Evolutionary conservation across 2,113 vertebrate genomes (phyloP), one percentile per base, ranked within the genome.

Genomic region (Mugil cephalus): DNA sequence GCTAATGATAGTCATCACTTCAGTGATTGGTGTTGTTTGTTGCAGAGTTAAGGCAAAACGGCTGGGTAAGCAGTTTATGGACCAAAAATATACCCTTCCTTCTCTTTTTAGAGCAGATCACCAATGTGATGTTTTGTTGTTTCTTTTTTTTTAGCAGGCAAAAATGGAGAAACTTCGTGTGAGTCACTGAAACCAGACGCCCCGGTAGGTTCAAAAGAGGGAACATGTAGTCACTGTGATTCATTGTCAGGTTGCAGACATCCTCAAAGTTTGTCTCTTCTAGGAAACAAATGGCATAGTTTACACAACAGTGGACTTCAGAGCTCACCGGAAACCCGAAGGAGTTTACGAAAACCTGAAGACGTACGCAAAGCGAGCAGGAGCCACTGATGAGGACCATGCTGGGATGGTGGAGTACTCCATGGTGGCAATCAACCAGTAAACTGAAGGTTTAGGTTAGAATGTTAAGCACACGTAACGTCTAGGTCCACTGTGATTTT

Each of bases 281-380:
- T 79, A 94, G 87, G 92, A 93, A 30, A 59, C 11, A 13, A 64
- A 66, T 3, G 15, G 64, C 15, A 54, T 90, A 2, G 63, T 93
- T 68, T 94, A 95, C 88, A 87, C 89, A 8, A 79, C 88, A 2
- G 89, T 95, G 74, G 76, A 93, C 40, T 94, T 95, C 69, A 88
- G 55, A 48, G 69, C 74, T 46, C 48, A 76, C 38, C 52, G 86
- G 72, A 80, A 82, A 43, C 73, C 73, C 0, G 30, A 62, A 21
- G 69, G 79, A 43, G 39, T 94, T 11, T 93, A 92, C n/a, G 87
- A 48, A 58, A 93, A 93, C 71, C 55, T 91, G 53, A 69, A 21
- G 62, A 60, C 56, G 11, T 50, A 59, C 12, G 77, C 46, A 51
- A 62, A 59, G 30, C 58, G 7, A 71, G 35, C 15, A 1, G 35